Percentiles rank a stretch among this genome's conserved stretches.
phyloP scores from a whole-genome alignment of 2,888 invertebrate genomes.

The Rugalucina vietnamica region DNA sequence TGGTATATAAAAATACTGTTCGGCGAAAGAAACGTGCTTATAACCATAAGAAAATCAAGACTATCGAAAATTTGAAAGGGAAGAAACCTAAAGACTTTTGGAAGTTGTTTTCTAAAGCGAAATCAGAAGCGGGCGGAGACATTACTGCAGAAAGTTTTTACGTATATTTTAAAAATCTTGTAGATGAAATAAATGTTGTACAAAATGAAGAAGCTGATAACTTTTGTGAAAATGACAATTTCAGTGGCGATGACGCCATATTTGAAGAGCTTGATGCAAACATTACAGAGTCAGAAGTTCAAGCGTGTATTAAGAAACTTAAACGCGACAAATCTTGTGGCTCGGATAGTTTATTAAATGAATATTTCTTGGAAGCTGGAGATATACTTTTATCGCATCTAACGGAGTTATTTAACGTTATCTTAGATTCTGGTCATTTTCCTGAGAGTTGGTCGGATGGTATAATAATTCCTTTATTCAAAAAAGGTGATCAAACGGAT shows the following conservation, averaged over 20 bases:
- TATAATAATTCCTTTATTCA: constrained; percentile 24
- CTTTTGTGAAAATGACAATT: constrained; percentile 2
- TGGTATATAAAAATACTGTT: constrained; percentile 8
- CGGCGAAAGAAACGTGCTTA: background rate
- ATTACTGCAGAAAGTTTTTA: background rate
- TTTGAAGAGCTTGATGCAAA: constrained; percentile 3
- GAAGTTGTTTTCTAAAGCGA: background rate
- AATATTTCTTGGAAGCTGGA: constrained; percentile 19
- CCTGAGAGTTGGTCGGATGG: constrained; percentile 35
- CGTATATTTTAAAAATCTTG: background rate
- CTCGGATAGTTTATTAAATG: constrained; percentile 2
- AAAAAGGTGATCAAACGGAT: constrained; percentile 15
- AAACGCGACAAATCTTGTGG: constrained; percentile 4
- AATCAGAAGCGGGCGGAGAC: background rate
- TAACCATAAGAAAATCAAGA: background rate
- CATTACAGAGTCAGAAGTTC: background rate
- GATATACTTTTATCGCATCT: constrained; percentile 11
- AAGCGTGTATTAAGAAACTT: background rate
- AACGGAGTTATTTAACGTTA: constrained; percentile 16
- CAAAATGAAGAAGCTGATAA: background rate
- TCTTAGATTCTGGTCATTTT: constrained; percentile 23
- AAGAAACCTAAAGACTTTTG: background rate
- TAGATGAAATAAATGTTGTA: background rate
- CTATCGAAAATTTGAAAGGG: no score
- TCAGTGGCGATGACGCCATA: background rate